Percentiles rank a stretch among this genome's conserved stretches.
Conservation (phyloP, 92 coral and sea anemone genomes). For the Epizoanthus ramosus region DNA sequence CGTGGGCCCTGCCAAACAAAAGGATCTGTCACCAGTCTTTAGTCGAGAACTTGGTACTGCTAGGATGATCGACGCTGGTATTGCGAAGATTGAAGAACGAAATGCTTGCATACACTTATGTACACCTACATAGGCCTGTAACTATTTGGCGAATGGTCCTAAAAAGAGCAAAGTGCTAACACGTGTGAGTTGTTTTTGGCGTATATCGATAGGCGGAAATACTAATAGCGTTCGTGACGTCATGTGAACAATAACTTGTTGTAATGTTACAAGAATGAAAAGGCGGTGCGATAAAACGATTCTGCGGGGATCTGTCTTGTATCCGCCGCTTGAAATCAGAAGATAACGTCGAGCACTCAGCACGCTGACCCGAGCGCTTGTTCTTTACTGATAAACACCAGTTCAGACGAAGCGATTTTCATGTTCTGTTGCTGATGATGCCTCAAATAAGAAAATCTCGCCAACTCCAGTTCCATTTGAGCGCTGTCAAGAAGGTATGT, state of each 20-base stretch:
- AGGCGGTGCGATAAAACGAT: slow-evolving; percentile 37
- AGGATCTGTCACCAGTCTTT: no score
- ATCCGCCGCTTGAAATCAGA: slow-evolving; percentile 7
- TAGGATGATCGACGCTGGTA: no score
- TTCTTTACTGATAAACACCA: slow-evolving; percentile 22
- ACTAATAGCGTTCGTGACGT: slow-evolving; percentile 31
- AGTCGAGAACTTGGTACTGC: no score
- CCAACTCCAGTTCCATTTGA: slow-evolving; percentile 32
- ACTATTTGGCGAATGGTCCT: no score
- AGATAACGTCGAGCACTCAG: slow-evolving; percentile 34
- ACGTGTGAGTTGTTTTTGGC: not conserved
- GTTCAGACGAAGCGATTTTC: slow-evolving; percentile 7
- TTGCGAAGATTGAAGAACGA: no score
- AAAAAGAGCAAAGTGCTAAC: no score
- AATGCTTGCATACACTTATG: no score
- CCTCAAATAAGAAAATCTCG: slow-evolving; percentile 43
- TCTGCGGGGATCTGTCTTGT: slow-evolving; percentile 31
- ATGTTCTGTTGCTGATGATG: not conserved
- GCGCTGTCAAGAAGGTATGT: slow-evolving; percentile 36
- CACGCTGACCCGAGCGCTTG: slow-evolving; percentile 25
- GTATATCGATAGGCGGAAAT: slow-evolving; percentile 21
- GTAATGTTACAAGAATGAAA: not conserved
- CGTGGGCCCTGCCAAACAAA: no score
- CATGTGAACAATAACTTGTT: slow-evolving; percentile 29
- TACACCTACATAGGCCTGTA: no score